phyloP scores from a whole-genome alignment of 2,797 vertebrate species.

The Tadarida brasiliensis region DNA sequence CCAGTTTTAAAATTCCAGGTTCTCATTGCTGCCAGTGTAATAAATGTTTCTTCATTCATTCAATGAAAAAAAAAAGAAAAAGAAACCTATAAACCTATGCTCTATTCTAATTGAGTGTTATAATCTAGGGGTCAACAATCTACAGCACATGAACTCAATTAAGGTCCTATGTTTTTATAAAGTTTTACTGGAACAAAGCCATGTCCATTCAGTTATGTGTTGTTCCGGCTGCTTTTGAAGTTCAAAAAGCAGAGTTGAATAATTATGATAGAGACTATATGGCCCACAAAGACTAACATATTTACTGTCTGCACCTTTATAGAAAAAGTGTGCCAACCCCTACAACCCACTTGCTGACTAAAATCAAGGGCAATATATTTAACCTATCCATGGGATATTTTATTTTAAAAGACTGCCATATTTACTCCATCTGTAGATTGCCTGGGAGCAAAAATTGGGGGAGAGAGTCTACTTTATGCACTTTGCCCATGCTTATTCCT shows the following conservation, averaged over 20 bases:
- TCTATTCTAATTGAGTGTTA: constrained; percentile 13
- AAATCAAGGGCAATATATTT: constrained; percentile 14
- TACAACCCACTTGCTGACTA: background rate
- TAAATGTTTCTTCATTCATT: background rate
- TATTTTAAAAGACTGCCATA: background rate
- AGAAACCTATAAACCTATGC: background rate
- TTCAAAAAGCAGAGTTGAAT: background rate
- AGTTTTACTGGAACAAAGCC: constrained; percentile 37
- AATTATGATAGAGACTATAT: background rate
- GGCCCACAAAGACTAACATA: background rate
- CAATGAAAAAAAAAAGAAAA: background rate
- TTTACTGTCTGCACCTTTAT: background rate
- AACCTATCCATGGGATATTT: background rate
- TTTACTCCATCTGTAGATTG: background rate
- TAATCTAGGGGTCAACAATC: background rate
- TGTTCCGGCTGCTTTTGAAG: constrained; percentile 35
- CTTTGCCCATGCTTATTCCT: background rate
- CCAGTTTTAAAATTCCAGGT: background rate
- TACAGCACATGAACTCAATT: background rate
- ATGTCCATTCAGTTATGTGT: background rate
- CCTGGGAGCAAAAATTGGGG: background rate
- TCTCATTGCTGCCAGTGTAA: background rate
- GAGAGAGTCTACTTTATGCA: background rate
- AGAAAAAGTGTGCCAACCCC: background rate
- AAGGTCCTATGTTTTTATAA: constrained; percentile 1